These are phyloP conservation scores for Chrysocyon brachyurus DNA, from an alignment of 2,797 vertebrate genomes.

Conservation along the genomic window DNA sequence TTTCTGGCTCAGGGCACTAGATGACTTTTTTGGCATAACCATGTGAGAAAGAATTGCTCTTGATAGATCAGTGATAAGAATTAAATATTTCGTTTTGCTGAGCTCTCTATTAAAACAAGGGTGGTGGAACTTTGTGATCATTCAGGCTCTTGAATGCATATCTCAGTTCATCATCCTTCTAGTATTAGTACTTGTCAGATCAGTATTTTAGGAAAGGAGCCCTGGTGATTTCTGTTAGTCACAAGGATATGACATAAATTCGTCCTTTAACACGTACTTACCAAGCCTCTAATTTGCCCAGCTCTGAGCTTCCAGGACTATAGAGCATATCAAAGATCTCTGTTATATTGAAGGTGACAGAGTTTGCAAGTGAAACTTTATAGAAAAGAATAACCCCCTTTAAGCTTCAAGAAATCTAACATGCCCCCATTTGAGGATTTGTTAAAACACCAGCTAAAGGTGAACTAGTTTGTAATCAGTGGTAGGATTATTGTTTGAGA, in stretches of 20 bases:
- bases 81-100: conserved; percentile 7
- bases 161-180: not conserved
- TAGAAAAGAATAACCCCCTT: not conserved
- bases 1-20: not conserved
- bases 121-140: not conserved
- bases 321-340: not conserved
- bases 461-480: not conserved
- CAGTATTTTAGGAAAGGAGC: conserved; percentile 26
- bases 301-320: not conserved
- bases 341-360: not conserved
- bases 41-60: not conserved
- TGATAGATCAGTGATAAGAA: not conserved
- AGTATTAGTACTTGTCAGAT: not conserved
- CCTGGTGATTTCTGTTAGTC: not conserved
- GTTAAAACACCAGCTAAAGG: not conserved
- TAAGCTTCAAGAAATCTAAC: not conserved
- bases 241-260: not conserved
- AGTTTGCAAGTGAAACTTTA: not conserved
- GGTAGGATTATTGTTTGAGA: not conserved
- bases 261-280: not conserved
- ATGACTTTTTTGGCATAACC: not conserved
- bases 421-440: not conserved
- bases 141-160: not conserved
- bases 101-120: not conserved
- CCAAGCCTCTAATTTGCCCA: not conserved